Conservation (phyloP, 2,113 vertebrate genomes). For the Bufo bufo region DNA sequence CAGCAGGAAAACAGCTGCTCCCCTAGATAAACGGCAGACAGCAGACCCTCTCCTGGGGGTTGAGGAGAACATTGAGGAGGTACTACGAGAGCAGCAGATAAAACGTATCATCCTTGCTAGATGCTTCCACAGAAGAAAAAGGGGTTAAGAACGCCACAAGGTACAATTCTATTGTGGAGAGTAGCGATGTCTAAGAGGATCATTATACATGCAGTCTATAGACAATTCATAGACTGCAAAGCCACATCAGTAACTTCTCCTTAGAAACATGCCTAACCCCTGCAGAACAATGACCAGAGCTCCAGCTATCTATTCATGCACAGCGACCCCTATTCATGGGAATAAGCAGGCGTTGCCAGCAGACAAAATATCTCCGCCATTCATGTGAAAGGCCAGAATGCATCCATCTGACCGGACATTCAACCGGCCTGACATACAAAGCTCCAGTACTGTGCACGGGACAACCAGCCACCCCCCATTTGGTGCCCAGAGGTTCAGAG, state of each 20-base stretch:
- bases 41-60: background rate
- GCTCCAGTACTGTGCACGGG: background rate
- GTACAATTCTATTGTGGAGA: background rate
- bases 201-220: conserved; percentile 1
- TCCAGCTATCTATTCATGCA: conserved; percentile 21
- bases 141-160: background rate
- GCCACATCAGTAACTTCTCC: conserved; percentile 30
- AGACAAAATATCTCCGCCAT: conserved; percentile 42
- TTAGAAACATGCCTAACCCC: conserved; percentile 11
- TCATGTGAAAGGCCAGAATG: conserved; percentile 42
- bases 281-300: conserved; percentile 43
- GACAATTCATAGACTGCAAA: conserved; percentile 38
- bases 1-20: conserved; percentile 62
- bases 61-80: background rate
- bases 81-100: background rate
- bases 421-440: conserved; percentile 34
- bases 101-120: background rate
- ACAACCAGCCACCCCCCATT: background rate
- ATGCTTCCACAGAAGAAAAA: background rate
- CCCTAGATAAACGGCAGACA: conserved; percentile 37
- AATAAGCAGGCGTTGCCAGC: conserved; percentile 18
- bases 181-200: background rate
- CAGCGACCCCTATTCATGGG: conserved; percentile 40
- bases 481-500: conserved; percentile 9
- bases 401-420: conserved; percentile 42